Conservation (phyloP, 2,113 vertebrate species). For the Pogona vitticeps region DNA sequence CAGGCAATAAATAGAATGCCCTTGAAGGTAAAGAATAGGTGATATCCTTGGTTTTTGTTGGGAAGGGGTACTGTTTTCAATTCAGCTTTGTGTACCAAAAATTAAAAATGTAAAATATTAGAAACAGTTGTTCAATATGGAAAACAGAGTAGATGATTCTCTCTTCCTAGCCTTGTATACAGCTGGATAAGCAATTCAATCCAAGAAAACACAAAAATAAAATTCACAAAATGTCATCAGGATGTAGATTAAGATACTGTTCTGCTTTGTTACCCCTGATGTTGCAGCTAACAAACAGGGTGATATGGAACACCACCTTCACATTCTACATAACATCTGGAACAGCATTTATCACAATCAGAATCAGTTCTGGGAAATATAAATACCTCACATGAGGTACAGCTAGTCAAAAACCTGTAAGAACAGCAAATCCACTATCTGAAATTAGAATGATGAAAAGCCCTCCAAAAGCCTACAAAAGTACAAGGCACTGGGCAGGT, state of each 20-base stretch:
- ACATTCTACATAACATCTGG: not conserved
- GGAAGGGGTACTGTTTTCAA: not conserved
- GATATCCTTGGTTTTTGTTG: not conserved
- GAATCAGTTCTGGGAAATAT: not conserved
- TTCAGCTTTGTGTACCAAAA: not conserved
- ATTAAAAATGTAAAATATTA: not conserved
- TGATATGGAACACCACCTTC: not conserved
- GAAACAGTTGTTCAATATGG: not conserved
- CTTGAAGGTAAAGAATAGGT: not conserved
- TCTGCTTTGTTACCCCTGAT: not conserved
- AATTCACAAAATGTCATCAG: not conserved
- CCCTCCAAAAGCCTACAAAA: too few relatives aligned
- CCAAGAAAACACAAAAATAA: not conserved
- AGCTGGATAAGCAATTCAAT: not conserved
- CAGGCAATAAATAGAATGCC: too few relatives aligned
- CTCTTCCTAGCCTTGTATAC: not conserved
- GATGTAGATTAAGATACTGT: not conserved
- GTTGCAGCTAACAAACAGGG: not conserved
- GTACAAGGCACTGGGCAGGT: not conserved
- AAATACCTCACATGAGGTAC: not conserved
- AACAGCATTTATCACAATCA: not conserved
- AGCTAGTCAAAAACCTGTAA: not conserved
- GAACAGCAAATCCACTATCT: not conserved
- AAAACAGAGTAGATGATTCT: not conserved
- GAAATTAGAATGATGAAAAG: not conserved